A percentile compares a stretch with the other conserved stretches of the same genome.
These are phyloP conservation scores for Luperina nickerlii DNA, from an alignment of 2,888 invertebrate species.

Conservation along the genomic window DNA sequence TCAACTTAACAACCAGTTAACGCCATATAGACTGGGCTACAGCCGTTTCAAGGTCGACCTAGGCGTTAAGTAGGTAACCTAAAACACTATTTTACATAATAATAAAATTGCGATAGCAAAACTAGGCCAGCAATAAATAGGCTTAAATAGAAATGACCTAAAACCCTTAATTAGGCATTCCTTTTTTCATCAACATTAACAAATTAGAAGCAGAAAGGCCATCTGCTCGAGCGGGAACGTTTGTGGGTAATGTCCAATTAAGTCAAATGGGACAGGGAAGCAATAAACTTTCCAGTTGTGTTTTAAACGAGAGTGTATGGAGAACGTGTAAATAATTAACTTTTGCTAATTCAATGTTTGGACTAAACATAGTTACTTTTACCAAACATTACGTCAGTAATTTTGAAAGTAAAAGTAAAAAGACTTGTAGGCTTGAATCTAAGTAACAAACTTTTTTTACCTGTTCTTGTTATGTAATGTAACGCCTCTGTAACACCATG, in stretches of 20 bases:
- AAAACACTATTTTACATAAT: constrained; percentile 29
- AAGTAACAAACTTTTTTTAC: too few species aligned
- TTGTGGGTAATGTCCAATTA: constrained; percentile 53
- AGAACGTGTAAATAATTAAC: constrained; percentile 8
- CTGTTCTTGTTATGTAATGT: background rate
- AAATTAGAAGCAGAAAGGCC: constrained; percentile 56
- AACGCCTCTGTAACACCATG: background rate
- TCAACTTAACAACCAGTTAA: constrained; percentile 1
- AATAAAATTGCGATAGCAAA: constrained; percentile 41
- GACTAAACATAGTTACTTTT: too few species aligned
- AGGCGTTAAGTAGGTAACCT: constrained; percentile 15
- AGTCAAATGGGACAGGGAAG: constrained; percentile 44
- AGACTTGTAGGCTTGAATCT: background rate
- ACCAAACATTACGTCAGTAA: too few species aligned
- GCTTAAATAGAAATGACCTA: constrained; percentile 63
- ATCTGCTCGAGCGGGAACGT: constrained; percentile 30
- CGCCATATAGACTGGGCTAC: constrained; percentile 1
- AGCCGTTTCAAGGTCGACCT: constrained; percentile 26
- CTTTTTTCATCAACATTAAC: constrained; percentile 63
- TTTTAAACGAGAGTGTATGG: constrained; percentile 35
- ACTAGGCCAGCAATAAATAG: constrained; percentile 55
- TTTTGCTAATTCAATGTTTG: constrained; percentile 7
- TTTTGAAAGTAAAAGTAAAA: background rate
- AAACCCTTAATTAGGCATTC: constrained; percentile 63
- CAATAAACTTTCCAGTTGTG: constrained; percentile 31